Percentiles rank a stretch among this genome's conserved stretches.
These are phyloP conservation scores for Notothenia rossii DNA, from an alignment of 2,113 vertebrate genomes.

Conservation along the genomic window DNA sequence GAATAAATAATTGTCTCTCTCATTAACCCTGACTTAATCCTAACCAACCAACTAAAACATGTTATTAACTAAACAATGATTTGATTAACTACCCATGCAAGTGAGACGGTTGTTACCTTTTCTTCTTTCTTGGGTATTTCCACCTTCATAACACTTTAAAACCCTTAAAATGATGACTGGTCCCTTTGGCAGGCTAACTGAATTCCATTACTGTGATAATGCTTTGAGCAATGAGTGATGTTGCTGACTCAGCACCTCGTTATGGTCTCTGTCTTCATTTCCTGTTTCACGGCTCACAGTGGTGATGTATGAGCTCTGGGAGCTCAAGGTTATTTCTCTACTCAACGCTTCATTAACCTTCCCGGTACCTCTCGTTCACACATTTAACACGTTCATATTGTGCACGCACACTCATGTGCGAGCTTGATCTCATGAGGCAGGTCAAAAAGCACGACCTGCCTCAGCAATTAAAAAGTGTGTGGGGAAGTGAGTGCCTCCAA, in stretches of 20 bases:
- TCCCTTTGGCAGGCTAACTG: constrained; percentile 59
- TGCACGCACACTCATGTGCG: background rate
- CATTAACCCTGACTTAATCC: background rate
- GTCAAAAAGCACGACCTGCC: constrained; percentile 50
- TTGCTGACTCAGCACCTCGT: constrained; percentile 81
- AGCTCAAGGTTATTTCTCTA: constrained; percentile 81
- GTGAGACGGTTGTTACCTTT: background rate
- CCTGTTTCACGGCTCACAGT: constrained; percentile 76
- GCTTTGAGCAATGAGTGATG: constrained; percentile 73
- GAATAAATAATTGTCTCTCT: background rate
- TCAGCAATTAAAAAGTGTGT: constrained; percentile 56
- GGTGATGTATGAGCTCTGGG: constrained; percentile 77
- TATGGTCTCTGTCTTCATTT: constrained; percentile 80
- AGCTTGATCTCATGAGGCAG: constrained; percentile 54
- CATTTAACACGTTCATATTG: constrained; percentile 55
- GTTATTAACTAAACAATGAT: background rate
- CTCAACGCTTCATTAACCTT: constrained; percentile 81
- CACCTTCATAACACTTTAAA: constrained; percentile 24
- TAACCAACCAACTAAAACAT: constrained; percentile 17
- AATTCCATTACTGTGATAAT: constrained; percentile 76
- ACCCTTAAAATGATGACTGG: constrained; percentile 56
- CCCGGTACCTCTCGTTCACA: constrained; percentile 49
- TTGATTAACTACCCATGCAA: constrained; percentile 16
- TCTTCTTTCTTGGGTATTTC: constrained; percentile 18
- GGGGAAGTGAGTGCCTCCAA: constrained; percentile 2